Evolutionary conservation across 2,888 invertebrate species (phyloP), one percentile per base, ranked within the genome.

Genomic region (Kryphioiulus occultus): DNA sequence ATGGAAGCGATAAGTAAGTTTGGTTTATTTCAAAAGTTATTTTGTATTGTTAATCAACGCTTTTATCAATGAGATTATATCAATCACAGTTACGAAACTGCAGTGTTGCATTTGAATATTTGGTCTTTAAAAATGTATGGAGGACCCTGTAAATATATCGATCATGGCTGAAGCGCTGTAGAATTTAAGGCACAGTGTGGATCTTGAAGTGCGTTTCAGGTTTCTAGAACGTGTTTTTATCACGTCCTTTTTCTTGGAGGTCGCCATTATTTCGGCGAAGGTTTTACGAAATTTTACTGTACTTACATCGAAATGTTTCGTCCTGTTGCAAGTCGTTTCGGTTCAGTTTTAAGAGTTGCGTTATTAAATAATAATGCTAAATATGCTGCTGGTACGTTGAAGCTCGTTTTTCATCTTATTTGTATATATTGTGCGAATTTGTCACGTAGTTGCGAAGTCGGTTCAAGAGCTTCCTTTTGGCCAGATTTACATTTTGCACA

Each of bases 221-320:
- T n/a, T 68, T 68, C 22, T 19, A 19, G 19, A 53, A 53, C 0
- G 59, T 22, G 5, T 68, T 68, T 68, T 22, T 68, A 22, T 68
- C 59, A 68, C 59, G 59, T 68, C 59, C 22, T 68, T 68, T 42
- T 53, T 53, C 53, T n/a, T n/a, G 83, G 83, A 83, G 39, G 84
- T 39, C 84, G 84, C 84, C 84, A 84, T 84, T 84, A 22, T 7
- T 19, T 39, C n/a, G 84, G 84, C 15, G 84, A n/a, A 32, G n/a
- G 12, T 39, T 32, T 84, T 84, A 26, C 42, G 32, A 2, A 22
- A n/a, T 35, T 35, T 35, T 35, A 22, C 15, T 32, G 39, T 39
- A 84, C 35, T 42, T 84, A 84, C 5, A 39, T 30, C 84, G 47
- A 44, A 68, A 86, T 86, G 86, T 86, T 86, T 86, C 86, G 86